Evolutionary conservation across 2,888 invertebrate species (phyloP), one percentile per base, ranked within the genome.

Genomic region (Taphrorychus bicolor): DNA sequence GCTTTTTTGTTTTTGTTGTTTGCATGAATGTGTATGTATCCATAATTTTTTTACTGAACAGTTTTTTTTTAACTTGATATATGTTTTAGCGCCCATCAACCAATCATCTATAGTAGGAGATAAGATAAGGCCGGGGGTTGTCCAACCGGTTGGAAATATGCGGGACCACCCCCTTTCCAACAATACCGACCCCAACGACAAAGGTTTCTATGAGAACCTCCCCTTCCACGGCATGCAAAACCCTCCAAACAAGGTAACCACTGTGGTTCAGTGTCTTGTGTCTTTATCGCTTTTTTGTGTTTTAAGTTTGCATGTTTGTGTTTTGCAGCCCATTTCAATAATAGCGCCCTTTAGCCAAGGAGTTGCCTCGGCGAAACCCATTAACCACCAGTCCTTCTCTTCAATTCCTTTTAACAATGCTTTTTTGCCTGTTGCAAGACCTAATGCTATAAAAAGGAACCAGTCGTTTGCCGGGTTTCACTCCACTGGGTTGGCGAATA

Each of bases 201-300:
- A 92, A 76, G 93, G 93, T 82, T 91, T 92, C 81, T 96, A 95
- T 87, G 95, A 96, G 86, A 96, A 96, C 85, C 89, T 95, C 79
- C 95, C 95, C 80, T 96, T 95, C 88, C 95, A 95, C 83, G 95
- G 95, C 77, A 89, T 95, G 80, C 95, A 95, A 85, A 92, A 93
- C 84, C 93, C 95, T 80, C 95, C 94, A 78, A 92, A 94, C 84
- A 95, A 95, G 93, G 95, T 95, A 89, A 57, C n/a, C 24, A 14
- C 32, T 14, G 17, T n/a, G 14, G 5, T 24, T 3, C 22, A 54
- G 5, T 17, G 7, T 54, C 32, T 54, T 51, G n/a, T 16, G 22
- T 18, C 17, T 45, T 4, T n/a, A 3, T 18, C 17, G 16, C 32
- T 23, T 32, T 11, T 41, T 42, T 17, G 61, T 70, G 74, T 72